phyloP scores from a whole-genome alignment of 2,797 vertebrate species.

The Xenopus petersii region DNA sequence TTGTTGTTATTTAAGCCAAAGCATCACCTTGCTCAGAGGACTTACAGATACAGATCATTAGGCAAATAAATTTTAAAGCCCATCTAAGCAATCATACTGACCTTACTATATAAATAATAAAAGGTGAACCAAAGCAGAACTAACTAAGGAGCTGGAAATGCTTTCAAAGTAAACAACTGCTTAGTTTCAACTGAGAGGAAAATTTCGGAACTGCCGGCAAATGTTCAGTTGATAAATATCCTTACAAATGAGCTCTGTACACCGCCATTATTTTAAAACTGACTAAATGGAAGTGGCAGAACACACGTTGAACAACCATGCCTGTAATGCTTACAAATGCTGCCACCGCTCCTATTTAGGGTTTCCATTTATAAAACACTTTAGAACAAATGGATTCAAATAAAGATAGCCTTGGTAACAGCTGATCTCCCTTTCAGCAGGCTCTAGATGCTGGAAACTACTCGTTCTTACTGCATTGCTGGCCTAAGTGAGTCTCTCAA shows the following conservation, averaged over 20 bases:
- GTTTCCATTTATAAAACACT: slow-evolving; percentile 4
- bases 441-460: neutral
- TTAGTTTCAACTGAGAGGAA: neutral
- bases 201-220: neutral
- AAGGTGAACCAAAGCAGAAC: neutral
- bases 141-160: neutral
- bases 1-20: no score
- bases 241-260: neutral
- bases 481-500: neutral
- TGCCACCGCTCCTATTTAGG: neutral
- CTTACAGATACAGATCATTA: no score
- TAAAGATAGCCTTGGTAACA: slow-evolving; percentile 1
- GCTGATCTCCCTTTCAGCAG: neutral
- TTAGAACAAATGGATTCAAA: neutral
- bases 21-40: no score
- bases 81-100: neutral
- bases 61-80: no score
- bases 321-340: neutral
- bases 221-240: neutral
- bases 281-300: neutral
- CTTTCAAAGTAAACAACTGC: neutral
- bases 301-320: neutral
- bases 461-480: neutral
- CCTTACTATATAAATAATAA: neutral
- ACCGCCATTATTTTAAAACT: neutral